Conservation (phyloP, 2,888 invertebrate genomes). For the Neoaliturus tenellus region DNA sequence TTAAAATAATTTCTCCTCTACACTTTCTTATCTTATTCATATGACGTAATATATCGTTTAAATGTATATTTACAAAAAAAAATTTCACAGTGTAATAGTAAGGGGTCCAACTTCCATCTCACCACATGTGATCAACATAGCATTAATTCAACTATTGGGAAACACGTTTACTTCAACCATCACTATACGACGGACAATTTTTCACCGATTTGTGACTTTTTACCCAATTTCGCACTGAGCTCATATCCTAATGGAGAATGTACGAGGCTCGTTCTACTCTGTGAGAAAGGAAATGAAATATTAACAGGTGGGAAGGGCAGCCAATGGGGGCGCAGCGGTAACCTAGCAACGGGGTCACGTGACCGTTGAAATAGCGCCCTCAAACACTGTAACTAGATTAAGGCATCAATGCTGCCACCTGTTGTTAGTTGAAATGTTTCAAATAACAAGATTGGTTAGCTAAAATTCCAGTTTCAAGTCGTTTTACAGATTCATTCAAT, state of each 20-base stretch:
- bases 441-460: conserved; percentile 1
- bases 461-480: background rate
- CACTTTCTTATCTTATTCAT: no score
- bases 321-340: conserved; percentile 10
- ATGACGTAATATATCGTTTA: no score
- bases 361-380: conserved; percentile 10
- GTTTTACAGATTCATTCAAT: no score
- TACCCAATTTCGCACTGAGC: background rate
- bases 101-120: no score
- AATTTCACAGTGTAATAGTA: no score
- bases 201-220: no score
- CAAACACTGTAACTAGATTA: conserved; percentile 24
- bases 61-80: no score
- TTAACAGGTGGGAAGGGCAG: conserved; percentile 15
- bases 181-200: no score
- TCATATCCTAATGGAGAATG: background rate
- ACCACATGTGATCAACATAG: no score
- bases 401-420: conserved; percentile 19
- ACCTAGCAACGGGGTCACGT: conserved; percentile 25
- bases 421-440: conserved; percentile 5
- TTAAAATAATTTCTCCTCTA: no score
- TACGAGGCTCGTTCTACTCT: background rate
- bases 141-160: no score
- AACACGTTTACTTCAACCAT: no score
- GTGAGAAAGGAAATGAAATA: conserved; percentile 17